phyloP scores from a whole-genome alignment of 2,797 vertebrate genomes.

The Eleutherodactylus coqui region DNA sequence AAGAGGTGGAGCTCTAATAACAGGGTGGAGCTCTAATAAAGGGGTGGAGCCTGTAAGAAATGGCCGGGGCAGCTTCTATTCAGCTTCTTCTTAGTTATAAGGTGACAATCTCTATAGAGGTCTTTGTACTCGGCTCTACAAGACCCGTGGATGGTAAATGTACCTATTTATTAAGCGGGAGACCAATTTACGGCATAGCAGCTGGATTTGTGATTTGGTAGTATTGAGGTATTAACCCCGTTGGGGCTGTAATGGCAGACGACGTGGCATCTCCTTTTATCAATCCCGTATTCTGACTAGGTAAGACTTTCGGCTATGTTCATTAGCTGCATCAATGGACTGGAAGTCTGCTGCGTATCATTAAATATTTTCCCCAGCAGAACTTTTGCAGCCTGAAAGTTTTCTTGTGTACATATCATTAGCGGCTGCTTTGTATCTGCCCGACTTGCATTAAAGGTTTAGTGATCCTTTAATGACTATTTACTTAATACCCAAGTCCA shows the following conservation, averaged over 20 bases:
- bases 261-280: neutral
- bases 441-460: neutral
- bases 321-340: neutral
- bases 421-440: neutral
- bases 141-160: neutral
- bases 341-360: neutral
- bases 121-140: too few species aligned
- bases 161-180: neutral
- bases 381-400: neutral
- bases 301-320: neutral
- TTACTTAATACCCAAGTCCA: slow-evolving; percentile 6
- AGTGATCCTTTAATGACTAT: slow-evolving; percentile 25
- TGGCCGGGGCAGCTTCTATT: too few species aligned
- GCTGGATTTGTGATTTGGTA: neutral
- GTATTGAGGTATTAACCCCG: neutral
- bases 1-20: too few species aligned
- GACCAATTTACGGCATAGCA: neutral
- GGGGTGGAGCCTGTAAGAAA: too few species aligned
- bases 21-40: too few species aligned
- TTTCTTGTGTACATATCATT: neutral
- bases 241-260: neutral
- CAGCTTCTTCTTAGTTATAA: too few species aligned
- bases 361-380: neutral
- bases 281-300: neutral
- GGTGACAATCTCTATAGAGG: too few species aligned